Percentiles rank a stretch among this genome's conserved stretches.
These are phyloP conservation scores for Plebejus melissa DNA, from an alignment of 2,888 invertebrate species.

Conservation along the genomic window DNA sequence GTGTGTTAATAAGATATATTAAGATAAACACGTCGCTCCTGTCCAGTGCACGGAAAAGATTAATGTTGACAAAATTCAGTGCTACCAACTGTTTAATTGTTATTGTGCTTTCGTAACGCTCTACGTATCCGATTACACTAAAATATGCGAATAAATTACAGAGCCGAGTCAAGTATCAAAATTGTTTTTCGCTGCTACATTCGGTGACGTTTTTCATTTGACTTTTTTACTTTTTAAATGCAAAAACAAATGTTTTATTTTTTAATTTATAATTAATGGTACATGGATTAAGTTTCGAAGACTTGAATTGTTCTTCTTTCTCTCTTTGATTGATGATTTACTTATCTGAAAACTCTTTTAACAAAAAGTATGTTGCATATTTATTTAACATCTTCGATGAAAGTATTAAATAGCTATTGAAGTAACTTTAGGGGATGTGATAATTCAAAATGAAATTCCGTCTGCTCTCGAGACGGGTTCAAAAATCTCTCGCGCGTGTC, in stretches of 20 bases:
- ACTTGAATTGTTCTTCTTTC: not conserved
- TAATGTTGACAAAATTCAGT: constrained; percentile 21
- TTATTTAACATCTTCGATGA: not conserved
- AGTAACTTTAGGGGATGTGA: not conserved
- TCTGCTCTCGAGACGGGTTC: constrained; percentile 18
- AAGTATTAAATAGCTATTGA: not conserved
- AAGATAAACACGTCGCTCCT: constrained; percentile 38
- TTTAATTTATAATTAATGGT: not conserved
- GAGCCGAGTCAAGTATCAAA: constrained; percentile 23
- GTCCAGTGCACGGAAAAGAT: constrained; percentile 27
- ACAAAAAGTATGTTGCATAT: not conserved
- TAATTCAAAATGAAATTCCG: constrained; percentile 15
- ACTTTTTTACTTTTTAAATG: not conserved
- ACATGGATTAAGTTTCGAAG: not conserved
- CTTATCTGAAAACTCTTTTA: not conserved
- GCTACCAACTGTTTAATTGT: constrained; percentile 26
- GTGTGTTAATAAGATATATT: constrained; percentile 36
- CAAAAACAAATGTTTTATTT: not conserved
- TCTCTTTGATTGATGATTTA: not conserved
- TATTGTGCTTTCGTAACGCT: constrained; percentile 15
- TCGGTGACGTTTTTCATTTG: not conserved
- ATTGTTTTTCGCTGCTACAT: constrained; percentile 13
- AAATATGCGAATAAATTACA: constrained; percentile 24
- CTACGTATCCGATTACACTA: constrained; percentile 25
- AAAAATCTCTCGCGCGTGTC: constrained; percentile 5